Base-by-base conservation (phyloP, 2,113 vertebrate species). In the Caloenas nicobarica region DNA sequence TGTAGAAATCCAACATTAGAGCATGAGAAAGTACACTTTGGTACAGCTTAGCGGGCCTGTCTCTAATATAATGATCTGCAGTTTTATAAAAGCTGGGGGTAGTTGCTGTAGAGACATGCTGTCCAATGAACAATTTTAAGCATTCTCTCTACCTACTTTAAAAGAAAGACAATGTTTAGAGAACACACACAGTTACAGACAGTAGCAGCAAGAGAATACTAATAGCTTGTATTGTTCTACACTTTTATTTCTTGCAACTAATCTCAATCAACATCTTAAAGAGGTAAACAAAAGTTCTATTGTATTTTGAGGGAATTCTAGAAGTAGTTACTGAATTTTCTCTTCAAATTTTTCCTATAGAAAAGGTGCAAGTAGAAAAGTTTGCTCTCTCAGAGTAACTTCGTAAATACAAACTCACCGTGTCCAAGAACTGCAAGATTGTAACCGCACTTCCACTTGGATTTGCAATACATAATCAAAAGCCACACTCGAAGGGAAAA, bases 381-480 rank as follows among this genome's bases (percentile, higher is more conserved):
- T 56, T 16, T 12, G 51, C 34, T 78, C 71, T 73, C n/a, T 72
- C 22, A 76, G 34, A 78, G 48, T 25, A 87, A 78, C 36, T 25
- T 56, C 5, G 68, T 33, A 90, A 86, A 72, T 44, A 38, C 24
- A 44, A 88, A 94, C 95, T 96, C 95, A 96, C 92, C 92, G 0
- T 78, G 60, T 90, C 13, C 95, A 57, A 94, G 92, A 69, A 65
- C 91, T 10, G 34, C 2, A 10, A 95, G 95, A 96, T 61, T 21
- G 86, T 96, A 96, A 68, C 92, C 44, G 19, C 28, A 12, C 83
- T 95, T 95, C 93, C 95, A 78, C 92, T 93, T 95, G 95, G 96
- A 97, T 92, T 90, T 96, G 91, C 82, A 90, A 65, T 95, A 96
- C 90, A 96, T 96, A 81, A 95, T 6, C 64, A 51, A 88, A 42